Evolutionary conservation across 23 tunicate genomes (phyloP), one percentile per base, ranked within the genome.

Genomic region (Halocynthia roretzi): DNA sequence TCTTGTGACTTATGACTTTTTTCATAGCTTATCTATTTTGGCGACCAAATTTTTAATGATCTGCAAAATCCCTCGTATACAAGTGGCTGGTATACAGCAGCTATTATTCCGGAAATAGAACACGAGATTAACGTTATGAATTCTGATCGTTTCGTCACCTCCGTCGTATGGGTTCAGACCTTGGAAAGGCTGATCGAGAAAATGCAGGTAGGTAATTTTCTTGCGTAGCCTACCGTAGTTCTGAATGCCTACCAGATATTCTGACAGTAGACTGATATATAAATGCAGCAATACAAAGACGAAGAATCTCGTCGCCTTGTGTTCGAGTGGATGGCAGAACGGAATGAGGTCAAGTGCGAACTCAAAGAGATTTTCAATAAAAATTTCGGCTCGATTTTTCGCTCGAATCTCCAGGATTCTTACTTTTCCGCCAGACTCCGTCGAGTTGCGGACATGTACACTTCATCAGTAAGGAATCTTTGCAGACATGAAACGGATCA

Each of bases 61-160:
- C 83, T 93, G 21, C 81, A 90, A 7, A 93, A 88, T 23, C 75
- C 81, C 5, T 61, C 85, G 6, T 76, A 71, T 62, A 64, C 89
- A 15, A 89, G 75, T 65, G 99, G 99, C 18, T 96, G 99, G 99
- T 61, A 86, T 61, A 96, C 99, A 23, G 96, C 93, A 7, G 99
- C 99, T 48, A 71, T 96, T 21, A 87, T 96, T 72, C 99, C 93
- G 15, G 99, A 96, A 76, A 67, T 96, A 12, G 83, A 79, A 69
- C 67, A 82, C 8, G 99, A 96, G 80, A 82, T 96, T 51, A 80
- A 72, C 8, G 66, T 81, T 5, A 89, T 96, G 77, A 89, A 96
- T 51, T 61, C 80, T 31, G 66, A 67, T 6, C 21, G 53, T 21
- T 96, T 89, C 61, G 85, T 77, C 14, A 61, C 63, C 19, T 62